Percentiles rank a stretch among this genome's conserved stretches.
Evolutionary conservation across 2,888 invertebrate species (phyloP).

Genomic region (Bhutanitis thaidina): DNA sequence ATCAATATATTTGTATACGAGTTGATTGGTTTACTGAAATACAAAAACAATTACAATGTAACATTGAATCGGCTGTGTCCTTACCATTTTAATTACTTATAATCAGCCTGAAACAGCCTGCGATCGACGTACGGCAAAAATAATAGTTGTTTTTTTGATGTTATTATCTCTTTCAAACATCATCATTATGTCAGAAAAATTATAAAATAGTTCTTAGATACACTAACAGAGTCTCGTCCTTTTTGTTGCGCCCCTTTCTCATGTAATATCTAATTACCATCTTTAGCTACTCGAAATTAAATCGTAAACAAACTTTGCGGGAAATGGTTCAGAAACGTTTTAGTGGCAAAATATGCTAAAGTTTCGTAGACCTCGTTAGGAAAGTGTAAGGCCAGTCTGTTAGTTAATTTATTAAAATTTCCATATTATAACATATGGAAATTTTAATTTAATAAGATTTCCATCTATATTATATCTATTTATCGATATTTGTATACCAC

Average conservation of each 20-base stretch:
- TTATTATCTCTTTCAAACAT: constrained; percentile 8
- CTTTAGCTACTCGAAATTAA: not conserved
- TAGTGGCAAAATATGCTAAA: constrained; percentile 1
- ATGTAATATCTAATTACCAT: constrained; percentile 3
- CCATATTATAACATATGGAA: not conserved
- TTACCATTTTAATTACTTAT: constrained; percentile 9
- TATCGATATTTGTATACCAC: too few relatives aligned
- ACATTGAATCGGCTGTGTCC: not conserved
- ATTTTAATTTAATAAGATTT: too few relatives aligned
- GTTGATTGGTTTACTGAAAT: too few relatives aligned
- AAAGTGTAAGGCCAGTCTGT: not conserved
- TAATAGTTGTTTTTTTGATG: not conserved
- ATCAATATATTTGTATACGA: too few relatives aligned
- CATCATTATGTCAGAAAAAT: constrained; percentile 5
- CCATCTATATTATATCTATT: too few relatives aligned
- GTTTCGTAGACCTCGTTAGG: constrained; percentile 4
- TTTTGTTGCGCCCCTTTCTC: not conserved
- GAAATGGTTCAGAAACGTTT: constrained; percentile 3
- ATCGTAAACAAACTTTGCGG: constrained; percentile 10
- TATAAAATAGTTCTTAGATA: not conserved
- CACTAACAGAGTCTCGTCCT: not conserved
- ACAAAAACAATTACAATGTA: constrained; percentile 8
- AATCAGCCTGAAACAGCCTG: constrained; percentile 5
- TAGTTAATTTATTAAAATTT: not conserved
- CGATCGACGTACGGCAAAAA: constrained; percentile 7